Base-by-base conservation (phyloP, 64 coral and sea anemone genomes). In the Montipora capricornis region DNA sequence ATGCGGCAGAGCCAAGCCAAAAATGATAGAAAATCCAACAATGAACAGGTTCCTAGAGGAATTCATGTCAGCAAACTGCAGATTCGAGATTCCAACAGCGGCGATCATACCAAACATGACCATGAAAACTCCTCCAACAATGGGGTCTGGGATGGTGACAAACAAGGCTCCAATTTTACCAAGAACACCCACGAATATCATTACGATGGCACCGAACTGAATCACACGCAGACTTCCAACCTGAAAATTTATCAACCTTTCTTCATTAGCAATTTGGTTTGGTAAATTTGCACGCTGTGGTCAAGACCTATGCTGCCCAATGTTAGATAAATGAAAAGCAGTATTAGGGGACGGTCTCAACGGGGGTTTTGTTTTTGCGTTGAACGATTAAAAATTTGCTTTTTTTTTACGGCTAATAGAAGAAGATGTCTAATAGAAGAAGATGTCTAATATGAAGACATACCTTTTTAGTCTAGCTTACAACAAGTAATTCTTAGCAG, bases 61-160 rank as follows among this genome's bases (percentile, higher is more conserved):
- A 46, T 89, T 96, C 91, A 96, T 90, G 52, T 96, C 95, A 44
- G 93, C 91, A 57, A 83, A 96, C 81, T 96, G 95, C 3, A 96
- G 87, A 37, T 96, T 96, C 6, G 95, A 96, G 12, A 96, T 89
- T 19, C 95, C 95, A 2, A 96, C 95, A 48, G 95, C 93, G 4
- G 87, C 46, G 8, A 90, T 89, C 93, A 95, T 95, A 3, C 93
- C 87, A 84, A 93, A 96, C 95, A 96, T 93, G 16, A 93, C 68
- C 78, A 96, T 92, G 57, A 93, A 93, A 44, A 96, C 86, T 6
- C 95, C 95, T 6, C 95, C 95, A 1, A 96, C 87, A 11, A 96
- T 93, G 14, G 95, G 95, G 48, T 96, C 95, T 55, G 95, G 95
- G 49, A 96, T 96, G 5, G 74, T 91, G 19, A 92, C 89, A 64